These are phyloP conservation scores for Piprites chloris DNA, from an alignment of 2,113 vertebrate genomes.

Conservation along the genomic window DNA sequence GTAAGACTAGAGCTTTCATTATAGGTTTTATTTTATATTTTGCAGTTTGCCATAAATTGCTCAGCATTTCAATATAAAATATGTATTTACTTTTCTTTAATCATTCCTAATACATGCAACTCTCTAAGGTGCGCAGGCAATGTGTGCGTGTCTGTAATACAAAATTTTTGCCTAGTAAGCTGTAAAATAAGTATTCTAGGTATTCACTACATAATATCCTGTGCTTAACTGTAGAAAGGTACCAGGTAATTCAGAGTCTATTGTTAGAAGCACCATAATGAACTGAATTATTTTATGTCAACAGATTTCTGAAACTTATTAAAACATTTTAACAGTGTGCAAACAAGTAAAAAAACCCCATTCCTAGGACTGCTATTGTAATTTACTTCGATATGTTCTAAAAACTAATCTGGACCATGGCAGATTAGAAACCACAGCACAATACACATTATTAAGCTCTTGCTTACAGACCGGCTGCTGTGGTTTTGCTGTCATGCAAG, in stretches of 20 bases:
- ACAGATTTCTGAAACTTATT: slow-evolving; percentile 30
- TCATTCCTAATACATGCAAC: background rate
- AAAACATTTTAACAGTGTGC: background rate
- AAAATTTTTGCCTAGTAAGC: background rate
- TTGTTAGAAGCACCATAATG: background rate
- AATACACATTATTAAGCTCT: slow-evolving; percentile 18
- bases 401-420: slow-evolving; percentile 20
- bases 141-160: background rate
- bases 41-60: background rate
- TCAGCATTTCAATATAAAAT: background rate
- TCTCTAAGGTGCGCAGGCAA: background rate
- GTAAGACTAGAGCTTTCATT: background rate
- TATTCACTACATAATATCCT: background rate
- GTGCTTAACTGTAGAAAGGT: background rate
- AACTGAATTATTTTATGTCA: slow-evolving; percentile 9
- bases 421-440: slow-evolving; percentile 22
- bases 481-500: slow-evolving; percentile 24
- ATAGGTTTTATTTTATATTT: background rate
- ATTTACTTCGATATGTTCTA: slow-evolving; percentile 38
- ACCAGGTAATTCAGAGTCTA: background rate
- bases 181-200: background rate
- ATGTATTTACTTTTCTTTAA: background rate
- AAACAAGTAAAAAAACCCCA: background rate
- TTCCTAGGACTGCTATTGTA: background rate
- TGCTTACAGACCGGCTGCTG: background rate